These are phyloP conservation scores for Alosa sapidissima DNA, from an alignment of 2,797 vertebrate genomes.

Conservation along the genomic window DNA sequence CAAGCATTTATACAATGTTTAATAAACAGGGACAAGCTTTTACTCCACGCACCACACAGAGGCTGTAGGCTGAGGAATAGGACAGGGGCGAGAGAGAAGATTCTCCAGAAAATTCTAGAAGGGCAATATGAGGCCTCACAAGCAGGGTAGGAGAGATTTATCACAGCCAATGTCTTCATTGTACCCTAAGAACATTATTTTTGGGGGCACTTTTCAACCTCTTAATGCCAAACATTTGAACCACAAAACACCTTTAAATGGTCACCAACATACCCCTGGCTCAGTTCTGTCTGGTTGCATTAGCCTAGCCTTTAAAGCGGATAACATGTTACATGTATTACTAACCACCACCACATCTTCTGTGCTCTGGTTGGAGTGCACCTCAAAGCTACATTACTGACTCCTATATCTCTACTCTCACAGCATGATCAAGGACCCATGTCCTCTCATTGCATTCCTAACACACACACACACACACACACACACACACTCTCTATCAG, in stretches of 20 bases:
- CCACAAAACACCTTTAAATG: background rate
- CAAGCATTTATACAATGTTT: background rate
- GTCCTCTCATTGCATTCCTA: background rate
- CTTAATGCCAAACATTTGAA: background rate
- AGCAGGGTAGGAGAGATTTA: background rate
- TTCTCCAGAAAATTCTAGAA: background rate
- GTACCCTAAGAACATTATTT: background rate
- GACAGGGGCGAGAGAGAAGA: background rate
- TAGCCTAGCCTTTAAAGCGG: background rate
- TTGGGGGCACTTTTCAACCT: background rate
- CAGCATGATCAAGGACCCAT: background rate
- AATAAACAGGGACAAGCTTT: background rate
- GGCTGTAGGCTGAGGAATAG: background rate
- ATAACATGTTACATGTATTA: background rate
- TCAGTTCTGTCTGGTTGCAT: background rate
- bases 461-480: background rate
- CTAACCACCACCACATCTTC: background rate
- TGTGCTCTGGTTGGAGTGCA: background rate
- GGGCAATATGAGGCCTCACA: background rate
- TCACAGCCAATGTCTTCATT: background rate
- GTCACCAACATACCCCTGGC: background rate
- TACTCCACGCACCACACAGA: background rate
- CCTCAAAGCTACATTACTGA: no score
- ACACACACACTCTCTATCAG: background rate
- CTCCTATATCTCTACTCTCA: background rate